Evolutionary conservation across 2,888 invertebrate genomes (phyloP).

Genomic region (Gymnosoma rotundatum): DNA sequence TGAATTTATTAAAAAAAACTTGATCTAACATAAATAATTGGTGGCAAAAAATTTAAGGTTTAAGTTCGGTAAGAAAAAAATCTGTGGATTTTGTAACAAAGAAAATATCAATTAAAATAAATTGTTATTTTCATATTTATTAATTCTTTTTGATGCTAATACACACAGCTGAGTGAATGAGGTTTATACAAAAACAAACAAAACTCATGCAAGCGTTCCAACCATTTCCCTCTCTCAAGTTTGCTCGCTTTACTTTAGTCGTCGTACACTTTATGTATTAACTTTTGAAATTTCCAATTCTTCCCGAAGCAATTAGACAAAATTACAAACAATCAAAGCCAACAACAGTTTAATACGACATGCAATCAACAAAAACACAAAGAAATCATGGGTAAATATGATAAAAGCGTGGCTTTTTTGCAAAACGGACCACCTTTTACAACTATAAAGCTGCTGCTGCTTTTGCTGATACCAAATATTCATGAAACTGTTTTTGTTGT

Average conservation of each 20-base stretch:
- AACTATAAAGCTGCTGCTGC: slow-evolving; percentile 21
- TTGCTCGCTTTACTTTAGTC: background rate
- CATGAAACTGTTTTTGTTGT: slow-evolving; percentile 1
- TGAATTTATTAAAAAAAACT: too few relatives aligned
- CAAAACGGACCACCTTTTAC: slow-evolving; percentile 27
- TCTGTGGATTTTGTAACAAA: slow-evolving; percentile 10
- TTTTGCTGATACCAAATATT: slow-evolving; percentile 38
- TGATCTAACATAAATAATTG: too few relatives aligned
- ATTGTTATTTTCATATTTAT: slow-evolving; percentile 65
- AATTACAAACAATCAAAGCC: slow-evolving; percentile 69
- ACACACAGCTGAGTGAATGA: slow-evolving; percentile 5
- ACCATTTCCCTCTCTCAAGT: background rate
- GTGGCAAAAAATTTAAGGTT: background rate
- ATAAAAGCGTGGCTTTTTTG: slow-evolving; percentile 60
- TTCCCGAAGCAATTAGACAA: slow-evolving; percentile 70
- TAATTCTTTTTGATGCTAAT: slow-evolving; percentile 66
- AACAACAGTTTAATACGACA: slow-evolving; percentile 48
- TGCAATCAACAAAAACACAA: slow-evolving; percentile 20
- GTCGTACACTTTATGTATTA: slow-evolving; percentile 49
- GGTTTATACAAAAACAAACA: slow-evolving; percentile 29
- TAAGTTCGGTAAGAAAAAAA: background rate
- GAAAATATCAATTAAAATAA: slow-evolving; percentile 66
- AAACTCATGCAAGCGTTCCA: background rate
- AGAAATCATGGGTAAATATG: slow-evolving; percentile 63
- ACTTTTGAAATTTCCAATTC: slow-evolving; percentile 62